phyloP scores from a whole-genome alignment of 1,140 invertebrate species.

The Lutraria rhynchaena region DNA sequence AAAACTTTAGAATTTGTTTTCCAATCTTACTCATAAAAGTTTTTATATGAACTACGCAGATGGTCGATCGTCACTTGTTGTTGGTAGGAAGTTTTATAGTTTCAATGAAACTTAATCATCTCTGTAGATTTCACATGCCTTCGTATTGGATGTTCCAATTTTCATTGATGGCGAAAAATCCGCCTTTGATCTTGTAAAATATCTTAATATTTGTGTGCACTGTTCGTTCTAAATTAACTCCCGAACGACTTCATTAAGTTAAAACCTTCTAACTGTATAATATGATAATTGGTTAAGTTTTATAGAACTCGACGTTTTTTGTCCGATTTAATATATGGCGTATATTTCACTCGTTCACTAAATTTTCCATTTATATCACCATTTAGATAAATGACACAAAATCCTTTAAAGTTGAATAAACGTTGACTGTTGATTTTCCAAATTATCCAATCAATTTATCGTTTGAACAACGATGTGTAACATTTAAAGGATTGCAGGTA shows the following conservation, averaged over 20 bases:
- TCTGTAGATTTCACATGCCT: no score
- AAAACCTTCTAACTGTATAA: not conserved
- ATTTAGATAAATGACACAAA: conserved; percentile 25
- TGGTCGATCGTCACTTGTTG: not conserved
- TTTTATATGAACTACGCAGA: not conserved
- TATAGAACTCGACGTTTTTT: not conserved
- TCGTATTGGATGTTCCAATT: not conserved
- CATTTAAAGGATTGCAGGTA: no score
- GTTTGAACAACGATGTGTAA: not conserved
- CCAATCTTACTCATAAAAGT: no score
- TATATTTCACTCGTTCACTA: not conserved
- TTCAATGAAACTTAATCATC: no score
- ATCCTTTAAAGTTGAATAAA: conserved; percentile 16
- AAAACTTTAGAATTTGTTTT: no score
- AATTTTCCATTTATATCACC: conserved; percentile 13
- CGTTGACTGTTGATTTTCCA: conserved; percentile 10
- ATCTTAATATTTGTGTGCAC: conserved; percentile 19
- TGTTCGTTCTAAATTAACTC: conserved; percentile 7
- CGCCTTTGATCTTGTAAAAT: conserved; percentile 17
- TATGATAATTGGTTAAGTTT: conserved; percentile 5
- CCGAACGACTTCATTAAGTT: conserved; percentile 19
- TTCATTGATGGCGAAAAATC: not conserved
- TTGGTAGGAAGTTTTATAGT: not conserved
- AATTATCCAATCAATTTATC: conserved; percentile 19
- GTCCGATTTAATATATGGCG: not conserved